Evolutionary conservation across 1,140 invertebrate genomes (phyloP).

Genomic region (Apis florea): DNA sequence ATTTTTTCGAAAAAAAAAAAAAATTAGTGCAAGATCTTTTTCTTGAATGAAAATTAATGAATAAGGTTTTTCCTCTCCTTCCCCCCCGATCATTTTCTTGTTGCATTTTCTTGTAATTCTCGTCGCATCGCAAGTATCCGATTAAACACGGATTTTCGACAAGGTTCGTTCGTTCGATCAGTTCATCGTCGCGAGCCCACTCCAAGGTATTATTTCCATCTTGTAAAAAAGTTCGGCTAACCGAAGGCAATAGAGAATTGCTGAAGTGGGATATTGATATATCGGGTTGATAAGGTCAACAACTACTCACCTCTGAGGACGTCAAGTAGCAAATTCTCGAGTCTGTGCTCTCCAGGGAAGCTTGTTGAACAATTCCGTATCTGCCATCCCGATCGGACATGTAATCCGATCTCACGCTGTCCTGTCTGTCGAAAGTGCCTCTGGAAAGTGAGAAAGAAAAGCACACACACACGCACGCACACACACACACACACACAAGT

Average conservation of each 20-base stretch:
- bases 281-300: constrained; percentile 72
- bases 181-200: not conserved
- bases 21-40: too few species aligned
- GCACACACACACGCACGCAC: too few species aligned
- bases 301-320: constrained; percentile 92
- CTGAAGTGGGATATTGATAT: constrained; percentile 61
- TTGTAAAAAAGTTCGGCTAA: not conserved
- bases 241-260: constrained; percentile 3
- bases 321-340: constrained; percentile 95
- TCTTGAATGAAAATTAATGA: too few species aligned
- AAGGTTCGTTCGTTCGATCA: not conserved
- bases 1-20: too few species aligned
- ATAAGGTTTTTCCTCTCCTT: too few species aligned
- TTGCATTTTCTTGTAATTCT: too few species aligned
- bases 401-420: constrained; percentile 93
- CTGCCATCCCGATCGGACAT: constrained; percentile 91
- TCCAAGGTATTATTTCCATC: not conserved
- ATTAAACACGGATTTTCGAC: too few species aligned
- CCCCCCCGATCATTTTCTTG: too few species aligned
- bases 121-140: too few species aligned
- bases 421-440: constrained; percentile 92
- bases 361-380: constrained; percentile 94
- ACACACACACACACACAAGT: not conserved
- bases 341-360: constrained; percentile 95
- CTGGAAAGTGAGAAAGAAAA: constrained; percentile 78